phyloP scores from a whole-genome alignment of 2,797 vertebrate genomes.

The Buceros bicornis region DNA sequence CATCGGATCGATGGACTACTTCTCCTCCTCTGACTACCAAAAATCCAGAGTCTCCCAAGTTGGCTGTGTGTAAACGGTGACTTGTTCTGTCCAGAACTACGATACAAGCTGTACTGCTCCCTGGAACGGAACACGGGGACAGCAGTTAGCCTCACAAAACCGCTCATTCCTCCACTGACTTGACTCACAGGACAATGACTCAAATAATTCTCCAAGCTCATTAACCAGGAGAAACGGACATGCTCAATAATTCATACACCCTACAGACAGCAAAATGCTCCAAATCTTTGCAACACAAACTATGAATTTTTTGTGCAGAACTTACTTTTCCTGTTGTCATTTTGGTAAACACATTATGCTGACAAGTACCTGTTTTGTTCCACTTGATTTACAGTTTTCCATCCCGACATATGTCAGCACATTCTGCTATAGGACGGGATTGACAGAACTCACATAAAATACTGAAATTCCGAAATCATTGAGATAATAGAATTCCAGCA shows the following conservation, averaged over 20 bases:
- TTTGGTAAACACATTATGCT: slow-evolving; percentile 32
- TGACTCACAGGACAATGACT: neutral
- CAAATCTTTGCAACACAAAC: neutral
- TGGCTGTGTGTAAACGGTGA: slow-evolving; percentile 94
- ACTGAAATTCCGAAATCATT: slow-evolving; percentile 44
- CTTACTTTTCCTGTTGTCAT: neutral
- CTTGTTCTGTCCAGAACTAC: slow-evolving; percentile 94
- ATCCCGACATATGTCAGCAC: slow-evolving; percentile 36
- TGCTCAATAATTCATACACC: neutral
- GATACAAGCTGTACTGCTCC: slow-evolving; percentile 97
- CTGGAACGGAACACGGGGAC: slow-evolving; percentile 66
- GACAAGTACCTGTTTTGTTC: slow-evolving; percentile 54
- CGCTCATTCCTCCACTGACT: accelerated
- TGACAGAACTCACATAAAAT: slow-evolving; percentile 56
- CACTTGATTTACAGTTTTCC: slow-evolving; percentile 60
- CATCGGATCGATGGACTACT: slow-evolving; percentile 96
- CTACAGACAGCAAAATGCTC: neutral
- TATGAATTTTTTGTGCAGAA: neutral
- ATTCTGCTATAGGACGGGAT: slow-evolving; percentile 51
- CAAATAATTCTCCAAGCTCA: neutral
- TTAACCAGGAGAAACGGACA: neutral
- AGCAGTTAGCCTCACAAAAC: neutral
- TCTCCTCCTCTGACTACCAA: slow-evolving; percentile 95
- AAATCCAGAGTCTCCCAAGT: slow-evolving; percentile 96
- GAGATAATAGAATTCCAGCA: slow-evolving; percentile 39